These are phyloP conservation scores for Nettapus auritus DNA, from an alignment of 2,113 vertebrate genomes.

Conservation along the genomic window DNA sequence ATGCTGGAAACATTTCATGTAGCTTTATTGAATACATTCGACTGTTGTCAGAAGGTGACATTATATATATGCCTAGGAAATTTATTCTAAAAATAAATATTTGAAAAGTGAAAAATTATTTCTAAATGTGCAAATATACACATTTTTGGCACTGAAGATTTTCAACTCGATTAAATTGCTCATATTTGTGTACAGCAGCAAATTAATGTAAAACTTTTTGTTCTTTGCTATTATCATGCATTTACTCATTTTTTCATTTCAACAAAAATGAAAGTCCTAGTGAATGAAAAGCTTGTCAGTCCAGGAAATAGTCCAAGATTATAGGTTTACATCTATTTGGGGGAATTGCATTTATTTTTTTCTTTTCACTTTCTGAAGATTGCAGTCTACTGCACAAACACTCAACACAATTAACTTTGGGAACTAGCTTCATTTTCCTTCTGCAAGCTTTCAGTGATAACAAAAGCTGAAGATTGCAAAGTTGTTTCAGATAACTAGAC, in stretches of 20 bases:
- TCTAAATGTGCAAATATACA: neutral
- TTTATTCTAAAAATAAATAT: neutral
- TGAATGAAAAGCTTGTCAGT: neutral
- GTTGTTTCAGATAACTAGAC: neutral
- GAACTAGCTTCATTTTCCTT: neutral
- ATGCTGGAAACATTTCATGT: neutral
- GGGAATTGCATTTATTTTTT: neutral
- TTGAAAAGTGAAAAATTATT: neutral
- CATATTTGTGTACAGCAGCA: neutral
- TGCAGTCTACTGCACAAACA: neutral
- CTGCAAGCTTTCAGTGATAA: neutral
- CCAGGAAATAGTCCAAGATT: neutral
- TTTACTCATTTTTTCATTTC: neutral
- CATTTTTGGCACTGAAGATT: neutral
- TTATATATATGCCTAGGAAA: neutral
- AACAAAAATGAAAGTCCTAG: neutral
- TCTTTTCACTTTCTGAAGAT: neutral
- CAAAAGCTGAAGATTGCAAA: neutral
- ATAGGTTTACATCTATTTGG: neutral
- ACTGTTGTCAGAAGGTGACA: neutral
- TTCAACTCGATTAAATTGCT: neutral
- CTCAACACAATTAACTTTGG: neutral
- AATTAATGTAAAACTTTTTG: neutral
- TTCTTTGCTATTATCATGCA: neutral
- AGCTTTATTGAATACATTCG: neutral